These are phyloP conservation scores for Ondatra zibethicus DNA, from an alignment of 2,113 vertebrate genomes.

Conservation along the genomic window DNA sequence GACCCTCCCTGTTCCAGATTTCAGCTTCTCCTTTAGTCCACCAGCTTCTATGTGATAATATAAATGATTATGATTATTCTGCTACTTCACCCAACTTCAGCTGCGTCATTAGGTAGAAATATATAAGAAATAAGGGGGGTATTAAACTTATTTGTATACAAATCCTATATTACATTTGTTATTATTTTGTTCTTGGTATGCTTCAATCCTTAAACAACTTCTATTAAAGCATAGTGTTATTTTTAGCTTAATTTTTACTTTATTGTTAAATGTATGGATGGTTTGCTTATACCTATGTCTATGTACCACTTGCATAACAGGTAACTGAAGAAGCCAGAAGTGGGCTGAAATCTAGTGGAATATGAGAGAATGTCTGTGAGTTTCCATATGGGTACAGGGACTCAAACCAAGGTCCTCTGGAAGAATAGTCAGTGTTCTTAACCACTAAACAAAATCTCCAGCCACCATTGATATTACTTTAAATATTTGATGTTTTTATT, in stretches of 20 bases:
- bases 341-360: background rate
- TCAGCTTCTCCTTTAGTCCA: background rate
- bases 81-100: no score
- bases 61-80: fast-evolving
- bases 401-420: background rate
- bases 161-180: background rate
- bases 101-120: background rate
- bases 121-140: background rate
- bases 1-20: fast-evolving
- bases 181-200: background rate
- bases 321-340: fast-evolving
- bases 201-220: background rate
- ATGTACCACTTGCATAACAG: background rate
- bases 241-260: background rate
- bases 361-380: background rate
- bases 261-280: background rate
- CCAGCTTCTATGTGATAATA: background rate
- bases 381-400: background rate
- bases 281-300: background rate
- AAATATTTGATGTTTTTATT: background rate
- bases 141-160: background rate
- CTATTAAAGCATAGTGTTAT: background rate
- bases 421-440: background rate
- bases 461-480: background rate
- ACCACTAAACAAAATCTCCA: background rate